These are phyloP conservation scores for Cydia pomonella DNA, from an alignment of 1,140 invertebrate genomes.

Conservation along the genomic window DNA sequence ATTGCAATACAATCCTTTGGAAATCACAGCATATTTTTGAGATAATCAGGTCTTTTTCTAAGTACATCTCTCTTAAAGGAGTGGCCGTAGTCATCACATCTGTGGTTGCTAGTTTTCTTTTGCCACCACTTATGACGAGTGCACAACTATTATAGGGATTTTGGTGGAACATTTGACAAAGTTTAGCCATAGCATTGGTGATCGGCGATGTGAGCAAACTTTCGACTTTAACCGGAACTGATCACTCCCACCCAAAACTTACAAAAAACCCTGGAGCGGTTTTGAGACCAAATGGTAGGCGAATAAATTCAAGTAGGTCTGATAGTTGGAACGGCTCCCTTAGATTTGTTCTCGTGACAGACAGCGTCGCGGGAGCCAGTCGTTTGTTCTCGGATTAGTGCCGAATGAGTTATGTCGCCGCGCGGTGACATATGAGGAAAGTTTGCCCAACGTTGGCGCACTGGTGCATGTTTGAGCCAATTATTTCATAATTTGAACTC, in stretches of 20 bases:
- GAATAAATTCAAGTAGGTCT: slow-evolving; percentile 13
- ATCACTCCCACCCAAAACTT: neutral
- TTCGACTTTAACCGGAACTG: too few species aligned
- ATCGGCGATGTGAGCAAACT: too few species aligned
- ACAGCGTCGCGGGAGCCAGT: slow-evolving; percentile 31
- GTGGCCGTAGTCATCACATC: too few species aligned
- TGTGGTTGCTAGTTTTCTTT: too few species aligned
- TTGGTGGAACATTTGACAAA: too few species aligned
- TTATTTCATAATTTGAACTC: slow-evolving; percentile 21
- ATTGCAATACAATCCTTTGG: slow-evolving; percentile 3
- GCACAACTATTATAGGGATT: too few species aligned
- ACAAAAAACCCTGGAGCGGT: neutral
- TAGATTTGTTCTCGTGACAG: slow-evolving; percentile 30
- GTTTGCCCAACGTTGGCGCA: slow-evolving; percentile 7
- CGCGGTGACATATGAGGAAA: slow-evolving; percentile 25
- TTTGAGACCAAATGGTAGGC: neutral
- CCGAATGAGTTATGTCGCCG: slow-evolving; percentile 29
- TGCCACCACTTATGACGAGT: too few species aligned
- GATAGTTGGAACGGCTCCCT: slow-evolving; percentile 21
- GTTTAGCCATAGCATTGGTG: too few species aligned
- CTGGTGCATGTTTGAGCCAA: neutral
- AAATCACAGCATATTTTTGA: neutral
- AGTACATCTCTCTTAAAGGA: too few species aligned
- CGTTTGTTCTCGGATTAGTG: slow-evolving; percentile 31
- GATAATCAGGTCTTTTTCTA: too few species aligned